Conservation (phyloP, 2,888 invertebrate genomes). For the Chorisops tibialis region DNA sequence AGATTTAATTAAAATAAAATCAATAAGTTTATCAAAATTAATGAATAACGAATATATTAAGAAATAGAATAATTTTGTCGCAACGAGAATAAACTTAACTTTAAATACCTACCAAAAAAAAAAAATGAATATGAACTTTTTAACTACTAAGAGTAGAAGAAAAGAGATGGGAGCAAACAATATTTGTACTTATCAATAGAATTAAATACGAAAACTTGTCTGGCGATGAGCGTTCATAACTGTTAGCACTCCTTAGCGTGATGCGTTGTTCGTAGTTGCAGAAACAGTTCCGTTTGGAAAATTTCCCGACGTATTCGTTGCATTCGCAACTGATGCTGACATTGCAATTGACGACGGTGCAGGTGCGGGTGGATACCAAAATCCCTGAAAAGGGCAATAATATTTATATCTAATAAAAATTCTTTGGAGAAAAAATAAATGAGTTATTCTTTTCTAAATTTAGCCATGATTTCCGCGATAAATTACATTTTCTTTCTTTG, state of each 20-base stretch:
- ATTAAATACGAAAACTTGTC: no score
- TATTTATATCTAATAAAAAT: neutral
- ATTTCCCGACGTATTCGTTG: slow-evolving; percentile 7
- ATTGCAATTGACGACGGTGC: slow-evolving; percentile 26
- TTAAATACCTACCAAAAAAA: slow-evolving; percentile 13
- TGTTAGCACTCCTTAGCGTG: slow-evolving; percentile 2
- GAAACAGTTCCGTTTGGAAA: neutral
- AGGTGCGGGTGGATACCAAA: slow-evolving; percentile 35
- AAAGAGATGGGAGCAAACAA: no score
- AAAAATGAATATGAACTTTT: no score
- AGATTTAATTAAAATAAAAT: no score
- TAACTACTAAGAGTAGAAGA: no score
- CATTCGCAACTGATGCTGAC: neutral
- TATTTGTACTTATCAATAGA: no score
- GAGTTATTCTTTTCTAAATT: neutral
- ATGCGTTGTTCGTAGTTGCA: slow-evolving; percentile 1
- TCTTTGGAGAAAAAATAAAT: neutral
- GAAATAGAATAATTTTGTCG: no score
- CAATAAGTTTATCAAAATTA: no score
- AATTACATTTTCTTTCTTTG: no score
- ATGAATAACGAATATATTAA: no score
- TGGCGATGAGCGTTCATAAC: no score
- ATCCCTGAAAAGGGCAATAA: slow-evolving; percentile 31
- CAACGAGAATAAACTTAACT: neutral
- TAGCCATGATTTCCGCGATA: no score